These are phyloP conservation scores for Apogon hyalosoma DNA, from an alignment of 2,797 vertebrate species.

Conservation along the genomic window DNA sequence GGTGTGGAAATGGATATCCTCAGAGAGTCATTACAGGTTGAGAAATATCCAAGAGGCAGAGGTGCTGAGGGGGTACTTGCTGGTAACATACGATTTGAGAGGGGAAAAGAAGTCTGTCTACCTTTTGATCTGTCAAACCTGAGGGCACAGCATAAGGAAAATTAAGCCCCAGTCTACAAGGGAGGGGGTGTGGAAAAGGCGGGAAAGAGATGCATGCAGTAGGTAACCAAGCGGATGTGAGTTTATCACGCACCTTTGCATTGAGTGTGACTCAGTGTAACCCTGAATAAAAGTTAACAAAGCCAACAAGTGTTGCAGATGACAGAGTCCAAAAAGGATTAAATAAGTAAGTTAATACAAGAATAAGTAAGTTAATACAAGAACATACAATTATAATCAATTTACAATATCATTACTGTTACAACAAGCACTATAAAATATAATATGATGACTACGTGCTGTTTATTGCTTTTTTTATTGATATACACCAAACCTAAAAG, in stretches of 20 bases:
- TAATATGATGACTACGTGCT: too few species aligned
- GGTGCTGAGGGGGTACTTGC: constrained; percentile 26
- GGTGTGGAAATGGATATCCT: constrained; percentile 49
- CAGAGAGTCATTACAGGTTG: constrained; percentile 43
- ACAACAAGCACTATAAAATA: too few species aligned
- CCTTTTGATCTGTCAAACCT: constrained; percentile 9
- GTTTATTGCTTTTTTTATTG: too few species aligned
- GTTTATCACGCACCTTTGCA: background rate
- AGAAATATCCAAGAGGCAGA: constrained; percentile 34
- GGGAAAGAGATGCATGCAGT: background rate
- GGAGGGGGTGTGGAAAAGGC: background rate
- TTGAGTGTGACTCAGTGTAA: background rate
- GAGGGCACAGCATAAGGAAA: background rate
- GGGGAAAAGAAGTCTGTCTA: background rate
- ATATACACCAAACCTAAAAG: too few species aligned
- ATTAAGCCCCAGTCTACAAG: constrained; percentile 8
- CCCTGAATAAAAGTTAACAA: background rate
- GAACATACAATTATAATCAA: too few species aligned
- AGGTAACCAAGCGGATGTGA: background rate
- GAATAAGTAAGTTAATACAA: background rate
- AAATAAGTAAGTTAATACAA: background rate
- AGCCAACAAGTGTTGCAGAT: background rate
- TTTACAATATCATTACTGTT: too few species aligned
- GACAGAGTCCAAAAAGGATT: background rate
- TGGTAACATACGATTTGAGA: constrained; percentile 15